Evolutionary conservation across 2,888 invertebrate species (phyloP), one percentile per base, ranked within the genome.

Genomic region (Cryptophagus acutangulus): DNA sequence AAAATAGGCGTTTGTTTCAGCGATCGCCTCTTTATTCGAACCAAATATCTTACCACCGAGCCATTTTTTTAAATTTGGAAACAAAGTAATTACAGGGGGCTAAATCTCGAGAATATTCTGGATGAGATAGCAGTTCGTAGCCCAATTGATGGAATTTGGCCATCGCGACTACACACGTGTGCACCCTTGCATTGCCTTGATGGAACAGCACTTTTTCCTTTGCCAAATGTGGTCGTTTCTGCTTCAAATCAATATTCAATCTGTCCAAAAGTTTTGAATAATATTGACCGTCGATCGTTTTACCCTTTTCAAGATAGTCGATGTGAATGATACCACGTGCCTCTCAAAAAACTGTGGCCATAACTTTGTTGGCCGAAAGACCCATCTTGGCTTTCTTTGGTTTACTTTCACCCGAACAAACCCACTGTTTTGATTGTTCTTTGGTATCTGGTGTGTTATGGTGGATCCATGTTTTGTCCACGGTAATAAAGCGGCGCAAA

Each of bases 331-430:
- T 43, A 17, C 56, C 55, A 31, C 48, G 51, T 9, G 52, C 38
- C 59, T 63, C 57, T 58, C 58, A 61, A 47, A 63, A 61, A 45
- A 59, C 49, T 2, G 54, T 49, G 4, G 54, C 54, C 57, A 63
- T 53, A 33, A 59, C 48, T 43, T 61, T 60, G n/a, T 53, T 51
- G 40, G 57, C 52, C 14, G 50, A 59, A 34, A 17, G 37, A 33
- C 44, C 43, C 2, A 49, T 48, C 45, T 55, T 57, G 37, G 44
- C 40, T 38, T 52, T 50, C 52, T 57, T 57, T 16, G 42, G 33
- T 36, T 33, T 38, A 17, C 13, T 10, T 46, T 46, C 39, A 12
- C 38, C 38, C 6, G 29, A 10, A 18, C 12, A 12, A 29, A 18
- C 38, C 44, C 46, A 41, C 25, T 43, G 35, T 40, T 41, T 38